Conservation (phyloP, 2,113 vertebrate genomes). For the Leptosomus discolor region DNA sequence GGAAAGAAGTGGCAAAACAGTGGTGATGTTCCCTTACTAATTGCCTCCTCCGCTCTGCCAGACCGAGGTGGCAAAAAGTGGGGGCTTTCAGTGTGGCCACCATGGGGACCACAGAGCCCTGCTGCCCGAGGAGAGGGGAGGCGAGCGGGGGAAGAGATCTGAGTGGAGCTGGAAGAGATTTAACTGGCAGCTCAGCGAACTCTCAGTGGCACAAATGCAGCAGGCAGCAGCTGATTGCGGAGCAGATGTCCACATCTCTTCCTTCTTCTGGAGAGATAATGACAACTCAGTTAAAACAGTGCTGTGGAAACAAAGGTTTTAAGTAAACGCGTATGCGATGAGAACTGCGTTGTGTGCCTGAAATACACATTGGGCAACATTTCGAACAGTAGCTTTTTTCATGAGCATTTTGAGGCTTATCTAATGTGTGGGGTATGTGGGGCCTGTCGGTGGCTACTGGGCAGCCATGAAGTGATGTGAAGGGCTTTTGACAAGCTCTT, state of each 20-base stretch:
- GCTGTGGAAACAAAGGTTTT: background rate
- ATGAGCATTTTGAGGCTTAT: background rate
- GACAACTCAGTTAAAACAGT: background rate
- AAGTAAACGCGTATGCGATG: accelerated
- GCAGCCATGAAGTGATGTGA: no score
- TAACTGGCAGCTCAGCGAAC: background rate
- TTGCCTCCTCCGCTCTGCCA: background rate
- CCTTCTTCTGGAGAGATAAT: background rate
- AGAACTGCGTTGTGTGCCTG: background rate
- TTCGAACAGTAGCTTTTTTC: accelerated
- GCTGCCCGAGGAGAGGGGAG: background rate
- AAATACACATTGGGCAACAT: accelerated
- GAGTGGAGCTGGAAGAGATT: background rate
- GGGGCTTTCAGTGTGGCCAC: accelerated
- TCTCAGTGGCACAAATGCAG: background rate
- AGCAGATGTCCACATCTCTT: background rate
- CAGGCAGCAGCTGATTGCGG: background rate
- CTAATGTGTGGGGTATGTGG: accelerated
- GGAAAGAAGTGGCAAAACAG: background rate
- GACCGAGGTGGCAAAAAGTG: accelerated
- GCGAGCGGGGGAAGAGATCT: background rate
- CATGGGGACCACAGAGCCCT: accelerated
- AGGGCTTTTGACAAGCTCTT: background rate
- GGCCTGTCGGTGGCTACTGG: background rate
- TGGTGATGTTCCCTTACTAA: background rate